Conservation (phyloP, 1,140 invertebrate species). For the Temnothorax curvispinosus region DNA sequence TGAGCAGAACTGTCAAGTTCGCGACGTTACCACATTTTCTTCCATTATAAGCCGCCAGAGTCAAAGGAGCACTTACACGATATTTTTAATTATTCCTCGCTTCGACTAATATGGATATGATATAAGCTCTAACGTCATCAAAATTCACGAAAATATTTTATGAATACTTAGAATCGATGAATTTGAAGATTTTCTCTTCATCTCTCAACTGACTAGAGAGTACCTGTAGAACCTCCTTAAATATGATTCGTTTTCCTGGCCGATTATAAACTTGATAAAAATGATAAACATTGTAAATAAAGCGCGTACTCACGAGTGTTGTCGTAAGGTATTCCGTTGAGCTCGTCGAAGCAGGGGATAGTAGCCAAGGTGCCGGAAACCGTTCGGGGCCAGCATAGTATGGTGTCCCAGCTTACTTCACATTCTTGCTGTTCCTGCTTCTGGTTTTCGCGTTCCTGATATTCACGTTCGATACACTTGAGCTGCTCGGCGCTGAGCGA, state of each 20-base stretch:
- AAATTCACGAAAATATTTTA: no score
- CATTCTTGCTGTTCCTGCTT: slow-evolving; percentile 55
- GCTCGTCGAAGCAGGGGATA: slow-evolving; percentile 91
- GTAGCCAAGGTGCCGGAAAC: slow-evolving; percentile 87
- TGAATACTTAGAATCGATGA: no score
- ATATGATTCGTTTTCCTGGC: background rate
- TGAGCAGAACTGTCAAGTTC: no score
- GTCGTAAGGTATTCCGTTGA: slow-evolving; percentile 92
- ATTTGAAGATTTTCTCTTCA: no score
- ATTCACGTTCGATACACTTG: slow-evolving; percentile 66
- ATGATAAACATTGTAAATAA: background rate
- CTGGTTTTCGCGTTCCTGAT: slow-evolving; percentile 35
- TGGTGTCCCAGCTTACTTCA: slow-evolving; percentile 87
- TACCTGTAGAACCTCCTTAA: no score
- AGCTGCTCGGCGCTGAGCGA: slow-evolving; percentile 67
- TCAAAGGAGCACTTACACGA: no score
- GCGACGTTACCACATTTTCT: no score
- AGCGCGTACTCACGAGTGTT: slow-evolving; percentile 87
- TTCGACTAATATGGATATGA: no score
- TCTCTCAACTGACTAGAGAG: no score
- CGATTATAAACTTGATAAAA: background rate
- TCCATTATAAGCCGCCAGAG: no score
- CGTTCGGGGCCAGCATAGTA: slow-evolving; percentile 93
- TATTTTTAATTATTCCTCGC: no score
- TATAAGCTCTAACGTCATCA: no score